Percentiles rank a stretch among this genome's conserved stretches.
Evolutionary conservation across 2,888 invertebrate genomes (phyloP).

Genomic region (Leucania comma): DNA sequence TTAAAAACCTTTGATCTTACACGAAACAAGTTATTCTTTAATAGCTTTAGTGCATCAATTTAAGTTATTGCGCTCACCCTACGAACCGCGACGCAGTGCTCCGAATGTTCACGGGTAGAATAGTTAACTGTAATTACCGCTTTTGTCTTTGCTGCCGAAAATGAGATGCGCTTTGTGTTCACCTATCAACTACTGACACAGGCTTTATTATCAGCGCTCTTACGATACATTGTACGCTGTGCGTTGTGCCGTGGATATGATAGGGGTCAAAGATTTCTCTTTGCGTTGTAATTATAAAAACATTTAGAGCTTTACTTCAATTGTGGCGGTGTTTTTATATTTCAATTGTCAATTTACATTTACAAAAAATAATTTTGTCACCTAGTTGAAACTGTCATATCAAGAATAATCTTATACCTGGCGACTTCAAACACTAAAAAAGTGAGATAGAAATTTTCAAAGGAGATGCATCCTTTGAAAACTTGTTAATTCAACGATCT

Average conservation of each 20-base stretch:
- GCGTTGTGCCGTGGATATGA: constrained; percentile 61
- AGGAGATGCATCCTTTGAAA: not conserved
- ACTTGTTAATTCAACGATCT: not conserved
- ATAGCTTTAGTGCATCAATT: constrained; percentile 65
- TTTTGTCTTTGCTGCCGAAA: constrained; percentile 86
- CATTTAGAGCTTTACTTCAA: constrained; percentile 37
- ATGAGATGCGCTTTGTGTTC: constrained; percentile 83
- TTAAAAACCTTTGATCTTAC: constrained; percentile 24
- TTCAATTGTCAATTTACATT: not conserved
- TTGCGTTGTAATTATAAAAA: constrained; percentile 50
- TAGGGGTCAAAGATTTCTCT: constrained; percentile 73
- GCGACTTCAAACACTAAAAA: not conserved
- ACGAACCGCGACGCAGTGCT: constrained; percentile 43
- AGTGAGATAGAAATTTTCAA: not conserved
- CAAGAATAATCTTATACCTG: too few relatives aligned
- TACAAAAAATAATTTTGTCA: too few relatives aligned
- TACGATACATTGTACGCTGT: constrained; percentile 62
- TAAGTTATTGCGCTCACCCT: constrained; percentile 42
- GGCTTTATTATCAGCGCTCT: constrained; percentile 72
- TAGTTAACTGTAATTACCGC: constrained; percentile 79
- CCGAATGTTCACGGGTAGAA: constrained; percentile 56
- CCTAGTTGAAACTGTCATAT: too few relatives aligned
- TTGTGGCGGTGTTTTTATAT: constrained; percentile 12
- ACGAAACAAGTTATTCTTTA: constrained; percentile 70
- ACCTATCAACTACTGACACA: constrained; percentile 77